Evolutionary conservation across 2,113 vertebrate genomes (phyloP), one percentile per base, ranked within the genome.

Genomic region (Euleptes europaea): DNA sequence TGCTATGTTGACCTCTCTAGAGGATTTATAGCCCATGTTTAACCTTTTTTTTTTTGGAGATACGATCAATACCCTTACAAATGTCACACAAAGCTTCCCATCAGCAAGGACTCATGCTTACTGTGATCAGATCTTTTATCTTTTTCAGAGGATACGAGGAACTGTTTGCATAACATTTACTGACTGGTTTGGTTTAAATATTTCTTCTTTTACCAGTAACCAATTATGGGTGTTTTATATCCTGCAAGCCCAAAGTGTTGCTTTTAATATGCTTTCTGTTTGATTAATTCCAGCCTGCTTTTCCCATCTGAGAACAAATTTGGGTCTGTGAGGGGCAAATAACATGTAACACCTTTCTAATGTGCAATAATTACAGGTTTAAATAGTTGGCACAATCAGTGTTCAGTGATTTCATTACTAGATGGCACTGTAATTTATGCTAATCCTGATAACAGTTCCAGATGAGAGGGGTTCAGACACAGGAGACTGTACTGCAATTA

Each of bases 321-420:
- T 88, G 92, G 92, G 86, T 87, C 92, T 96, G 93, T 93, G 95
- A 96, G 92, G 91, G 95, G 94, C 92, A 95, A 94, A 96, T 96
- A 96, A 96, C 51, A 88, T 87, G 92, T 95, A 95, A 94, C 94
- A 94, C 40, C 85, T 94, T 94, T 94, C 91, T 96, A 96, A 97
- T 96, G 95, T 96, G 90, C 91, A 95, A 94, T 96, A 96, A 96
- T 97, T 96, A 94, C 88, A 96, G 94, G 96, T 96, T 96, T 96
- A 96, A 95, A 94, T 94, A 96, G 95, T 93, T 96, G 92, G 91
- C 94, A 96, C 95, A 96, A 97, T 97, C 96, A 96, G 91, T 92
- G 93, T 92, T 96, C 95, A 95, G 93, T 96, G 95, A 96, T 96
- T 97, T 96, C 95, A 94, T 96, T 96, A 96, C 95, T 95, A 96